Conservation (phyloP, 2,113 vertebrate genomes). For the Parus major region DNA sequence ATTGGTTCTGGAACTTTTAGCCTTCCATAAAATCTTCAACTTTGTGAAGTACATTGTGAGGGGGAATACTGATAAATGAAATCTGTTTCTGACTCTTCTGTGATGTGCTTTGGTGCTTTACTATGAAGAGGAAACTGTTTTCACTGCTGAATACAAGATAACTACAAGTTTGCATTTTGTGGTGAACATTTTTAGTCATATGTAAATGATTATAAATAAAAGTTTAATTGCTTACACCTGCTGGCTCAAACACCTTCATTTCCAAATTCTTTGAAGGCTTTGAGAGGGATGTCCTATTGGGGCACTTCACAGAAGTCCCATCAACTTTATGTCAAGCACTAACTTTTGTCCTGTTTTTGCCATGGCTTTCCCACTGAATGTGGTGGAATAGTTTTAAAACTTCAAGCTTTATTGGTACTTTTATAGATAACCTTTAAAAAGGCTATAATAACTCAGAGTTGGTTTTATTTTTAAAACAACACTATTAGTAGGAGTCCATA, state of each 20-base stretch:
- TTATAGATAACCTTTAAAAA: neutral
- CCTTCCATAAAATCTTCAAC: neutral
- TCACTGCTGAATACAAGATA: slow-evolving; percentile 16
- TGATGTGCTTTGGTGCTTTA: slow-evolving; percentile 30
- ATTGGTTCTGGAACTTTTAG: neutral
- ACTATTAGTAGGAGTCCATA: neutral
- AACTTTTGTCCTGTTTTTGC: neutral
- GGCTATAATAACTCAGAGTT: neutral
- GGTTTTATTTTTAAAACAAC: neutral
- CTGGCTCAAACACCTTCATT: neutral
- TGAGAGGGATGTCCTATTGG: neutral
- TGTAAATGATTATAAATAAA: slow-evolving; percentile 57
- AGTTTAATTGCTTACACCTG: slow-evolving; percentile 27
- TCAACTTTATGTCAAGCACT: neutral
- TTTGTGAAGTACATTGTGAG: neutral
- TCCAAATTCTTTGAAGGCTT: neutral
- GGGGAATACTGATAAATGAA: neutral
- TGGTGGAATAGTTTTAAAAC: neutral
- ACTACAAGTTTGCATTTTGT: slow-evolving; percentile 6
- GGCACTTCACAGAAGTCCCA: neutral
- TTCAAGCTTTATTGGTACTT: neutral
- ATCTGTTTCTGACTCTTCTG: neutral
- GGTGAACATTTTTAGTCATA: slow-evolving; percentile 11
- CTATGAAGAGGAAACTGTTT: neutral
- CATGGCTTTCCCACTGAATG: neutral